A percentile compares a stretch with the other conserved stretches of the same genome.
These are phyloP conservation scores for Arge pagana DNA, from an alignment of 2,888 invertebrate species.

Conservation along the genomic window DNA sequence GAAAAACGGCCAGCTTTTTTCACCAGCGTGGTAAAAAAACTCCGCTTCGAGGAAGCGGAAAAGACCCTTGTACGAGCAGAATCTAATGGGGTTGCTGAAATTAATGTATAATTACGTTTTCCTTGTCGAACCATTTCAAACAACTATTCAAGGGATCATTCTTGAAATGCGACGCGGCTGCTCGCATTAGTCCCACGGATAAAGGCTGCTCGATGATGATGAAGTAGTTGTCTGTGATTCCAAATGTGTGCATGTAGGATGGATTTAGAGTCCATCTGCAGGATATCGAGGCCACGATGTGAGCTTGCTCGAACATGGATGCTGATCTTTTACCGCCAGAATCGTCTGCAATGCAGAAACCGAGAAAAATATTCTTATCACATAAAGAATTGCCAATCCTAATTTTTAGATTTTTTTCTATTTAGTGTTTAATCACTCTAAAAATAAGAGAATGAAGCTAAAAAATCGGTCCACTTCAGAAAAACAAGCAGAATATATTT, in stretches of 20 bases:
- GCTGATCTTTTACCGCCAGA: constrained; percentile 39
- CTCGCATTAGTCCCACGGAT: constrained; percentile 68
- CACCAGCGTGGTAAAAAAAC: not conserved
- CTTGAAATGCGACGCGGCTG: constrained; percentile 65
- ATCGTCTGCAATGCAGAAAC: constrained; percentile 34
- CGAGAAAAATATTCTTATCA: no score
- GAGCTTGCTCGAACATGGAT: constrained; percentile 70
- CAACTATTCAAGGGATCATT: constrained; percentile 71
- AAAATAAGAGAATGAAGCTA: no score
- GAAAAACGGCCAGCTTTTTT: no score
- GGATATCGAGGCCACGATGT: constrained; percentile 72
- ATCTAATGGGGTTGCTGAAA: not conserved
- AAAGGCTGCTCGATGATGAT: constrained; percentile 90
- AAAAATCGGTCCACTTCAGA: no score
- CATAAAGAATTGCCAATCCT: not conserved
- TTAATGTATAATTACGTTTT: constrained; percentile 54
- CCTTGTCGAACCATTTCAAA: constrained; percentile 76
- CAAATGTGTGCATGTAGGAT: constrained; percentile 93
- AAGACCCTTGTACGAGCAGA: not conserved
- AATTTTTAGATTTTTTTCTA: not conserved
- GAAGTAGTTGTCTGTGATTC: constrained; percentile 84
- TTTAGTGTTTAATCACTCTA: no score
- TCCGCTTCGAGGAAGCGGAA: not conserved
- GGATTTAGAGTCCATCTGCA: constrained; percentile 82
- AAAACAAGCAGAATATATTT: no score